These are phyloP conservation scores for Ophonus ardosiacus DNA, from an alignment of 2,888 invertebrate species.

Conservation along the genomic window DNA sequence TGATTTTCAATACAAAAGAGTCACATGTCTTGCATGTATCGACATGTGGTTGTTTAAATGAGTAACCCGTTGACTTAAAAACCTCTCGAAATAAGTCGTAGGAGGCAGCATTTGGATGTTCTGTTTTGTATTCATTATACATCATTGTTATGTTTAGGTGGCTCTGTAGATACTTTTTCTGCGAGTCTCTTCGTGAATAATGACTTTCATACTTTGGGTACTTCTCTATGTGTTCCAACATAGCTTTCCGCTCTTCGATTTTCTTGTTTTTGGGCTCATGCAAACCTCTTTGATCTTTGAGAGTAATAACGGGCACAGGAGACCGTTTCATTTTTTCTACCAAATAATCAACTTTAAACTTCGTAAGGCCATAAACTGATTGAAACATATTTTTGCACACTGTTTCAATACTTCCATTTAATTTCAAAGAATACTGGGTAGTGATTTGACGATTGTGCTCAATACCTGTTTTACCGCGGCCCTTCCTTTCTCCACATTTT, in stretches of 20 bases:
- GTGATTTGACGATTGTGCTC: no score
- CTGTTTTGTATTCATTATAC: conserved; percentile 54
- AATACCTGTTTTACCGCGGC: conserved; percentile 8
- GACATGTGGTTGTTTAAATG: conserved; percentile 63
- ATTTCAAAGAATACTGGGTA: no score
- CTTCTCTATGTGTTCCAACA: conserved; percentile 64
- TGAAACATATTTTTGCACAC: conserved; percentile 4
- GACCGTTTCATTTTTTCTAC: neutral
- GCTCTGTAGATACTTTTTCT: conserved; percentile 58
- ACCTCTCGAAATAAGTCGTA: conserved; percentile 56
- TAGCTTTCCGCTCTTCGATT: no score
- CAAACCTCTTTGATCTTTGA: no score
- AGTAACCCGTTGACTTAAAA: conserved; percentile 64
- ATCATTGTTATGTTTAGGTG: conserved; percentile 62
- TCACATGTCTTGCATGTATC: conserved; percentile 65
- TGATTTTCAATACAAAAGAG: conserved; percentile 57
- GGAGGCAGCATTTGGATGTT: conserved; percentile 27
- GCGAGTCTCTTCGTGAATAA: conserved; percentile 61
- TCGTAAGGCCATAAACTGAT: neutral
- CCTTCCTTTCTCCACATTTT: conserved; percentile 17
- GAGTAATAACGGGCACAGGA: neutral
- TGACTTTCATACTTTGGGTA: conserved; percentile 64
- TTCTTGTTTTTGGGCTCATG: no score
- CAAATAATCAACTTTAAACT: conserved; percentile 1
- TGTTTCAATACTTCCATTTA: neutral